A percentile compares a stretch with the other conserved stretches of the same genome.
phyloP scores from a whole-genome alignment of 1,140 invertebrate genomes.

The Drosophila nebulosa region DNA sequence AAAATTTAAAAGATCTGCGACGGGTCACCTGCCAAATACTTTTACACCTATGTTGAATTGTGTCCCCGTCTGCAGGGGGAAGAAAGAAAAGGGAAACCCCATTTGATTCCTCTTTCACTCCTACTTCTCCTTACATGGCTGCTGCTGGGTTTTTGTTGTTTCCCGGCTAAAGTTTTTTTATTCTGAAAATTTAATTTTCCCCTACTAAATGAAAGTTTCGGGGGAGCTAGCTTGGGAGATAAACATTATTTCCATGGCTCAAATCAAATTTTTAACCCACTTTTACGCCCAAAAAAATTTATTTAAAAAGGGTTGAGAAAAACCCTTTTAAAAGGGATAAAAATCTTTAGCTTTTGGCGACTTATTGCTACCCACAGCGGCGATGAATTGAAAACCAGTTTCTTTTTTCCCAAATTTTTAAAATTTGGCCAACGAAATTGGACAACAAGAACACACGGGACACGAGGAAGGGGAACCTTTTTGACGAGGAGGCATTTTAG shows the following conservation, averaged over 20 bases:
- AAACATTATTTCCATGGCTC: conserved; percentile 58
- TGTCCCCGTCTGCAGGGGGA: neutral
- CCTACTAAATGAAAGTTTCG: conserved; percentile 54
- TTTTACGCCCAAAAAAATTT: conserved; percentile 55
- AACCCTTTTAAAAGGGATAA: conserved; percentile 70
- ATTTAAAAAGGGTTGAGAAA: conserved; percentile 47
- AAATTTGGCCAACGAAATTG: conserved; percentile 46
- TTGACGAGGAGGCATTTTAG: conserved; percentile 66
- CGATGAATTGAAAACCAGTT: conserved; percentile 51
- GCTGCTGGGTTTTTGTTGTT: conserved; percentile 9
- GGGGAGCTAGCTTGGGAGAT: conserved; percentile 11
- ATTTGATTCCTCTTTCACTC: neutral
- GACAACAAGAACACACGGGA: neutral
- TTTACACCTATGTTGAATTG: conserved; percentile 45
- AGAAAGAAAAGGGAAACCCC: neutral
- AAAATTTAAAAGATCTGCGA: conserved; percentile 59
- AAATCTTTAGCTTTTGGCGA: neutral
- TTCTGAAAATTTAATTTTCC: conserved; percentile 53
- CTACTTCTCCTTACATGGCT: neutral
- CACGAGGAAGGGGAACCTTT: conserved; percentile 13
- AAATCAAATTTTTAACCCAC: conserved; percentile 70
- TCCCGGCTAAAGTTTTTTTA: conserved; percentile 35
- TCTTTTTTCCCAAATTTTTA: conserved; percentile 25
- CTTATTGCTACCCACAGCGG: conserved; percentile 43
- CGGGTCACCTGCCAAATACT: conserved; percentile 59